Conservation (phyloP, 2,797 vertebrate genomes). For the Acanthurus lineatus region DNA sequence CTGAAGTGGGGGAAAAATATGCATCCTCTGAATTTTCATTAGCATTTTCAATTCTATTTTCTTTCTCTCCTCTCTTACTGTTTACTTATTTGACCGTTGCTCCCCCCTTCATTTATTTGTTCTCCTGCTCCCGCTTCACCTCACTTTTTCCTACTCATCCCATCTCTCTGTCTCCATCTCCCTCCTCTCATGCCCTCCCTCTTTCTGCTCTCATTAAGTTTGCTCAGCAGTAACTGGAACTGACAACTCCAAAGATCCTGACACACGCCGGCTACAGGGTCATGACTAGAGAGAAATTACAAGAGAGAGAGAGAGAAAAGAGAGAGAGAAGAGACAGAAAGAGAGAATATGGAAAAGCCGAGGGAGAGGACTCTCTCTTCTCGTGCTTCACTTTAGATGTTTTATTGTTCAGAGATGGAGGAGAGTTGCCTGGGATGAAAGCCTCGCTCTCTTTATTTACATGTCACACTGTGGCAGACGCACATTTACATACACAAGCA, state of each 20-base stretch:
- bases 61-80: not conserved
- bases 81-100: slow-evolving; percentile 9
- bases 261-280: slow-evolving; percentile 69
- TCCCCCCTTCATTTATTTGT: not conserved
- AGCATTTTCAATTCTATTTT: not conserved
- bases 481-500: not conserved
- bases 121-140: slow-evolving; percentile 30
- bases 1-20: slow-evolving; percentile 1
- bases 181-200: slow-evolving; percentile 51
- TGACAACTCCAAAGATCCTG: slow-evolving; percentile 73
- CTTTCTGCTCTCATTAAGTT: slow-evolving; percentile 76
- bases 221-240: slow-evolving; percentile 77
- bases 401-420: slow-evolving; percentile 9
- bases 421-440: not conserved
- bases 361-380: slow-evolving; percentile 12
- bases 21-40: slow-evolving; percentile 11
- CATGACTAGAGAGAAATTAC: slow-evolving; percentile 52
- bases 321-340: slow-evolving; percentile 10
- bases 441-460: not conserved
- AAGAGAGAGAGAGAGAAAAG: not conserved
- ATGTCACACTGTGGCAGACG: not conserved
- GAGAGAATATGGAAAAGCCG: slow-evolving; percentile 8
- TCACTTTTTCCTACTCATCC: slow-evolving; percentile 21
- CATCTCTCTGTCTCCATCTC: slow-evolving; percentile 26
- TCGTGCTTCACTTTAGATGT: not conserved